These are phyloP conservation scores for Megalops cyprinoides DNA, from an alignment of 2,797 vertebrate genomes.

Conservation along the genomic window DNA sequence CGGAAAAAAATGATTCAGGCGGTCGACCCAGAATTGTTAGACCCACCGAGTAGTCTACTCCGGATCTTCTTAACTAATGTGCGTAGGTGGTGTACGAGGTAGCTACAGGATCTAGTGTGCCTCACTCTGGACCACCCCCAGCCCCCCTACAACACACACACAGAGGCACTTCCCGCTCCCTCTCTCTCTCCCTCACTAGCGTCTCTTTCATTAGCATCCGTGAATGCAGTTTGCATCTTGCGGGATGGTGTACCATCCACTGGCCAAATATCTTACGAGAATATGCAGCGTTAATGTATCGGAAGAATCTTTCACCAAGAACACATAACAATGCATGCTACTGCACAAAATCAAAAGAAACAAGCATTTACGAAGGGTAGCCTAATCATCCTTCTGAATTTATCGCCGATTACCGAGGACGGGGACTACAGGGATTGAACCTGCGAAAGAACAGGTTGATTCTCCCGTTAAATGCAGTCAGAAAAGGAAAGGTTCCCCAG, in stretches of 20 bases:
- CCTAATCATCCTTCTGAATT: too few species aligned
- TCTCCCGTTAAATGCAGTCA: too few species aligned
- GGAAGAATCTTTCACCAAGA: constrained; percentile 12
- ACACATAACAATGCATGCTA: neutral
- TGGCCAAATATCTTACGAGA: constrained; percentile 15
- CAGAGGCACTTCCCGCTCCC: neutral
- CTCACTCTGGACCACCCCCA: constrained; percentile 69
- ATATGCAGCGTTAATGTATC: constrained; percentile 24
- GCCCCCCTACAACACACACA: constrained; percentile 38
- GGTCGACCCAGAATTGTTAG: constrained; percentile 6
- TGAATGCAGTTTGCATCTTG: constrained; percentile 14
- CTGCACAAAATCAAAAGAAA: neutral
- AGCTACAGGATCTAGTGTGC: constrained; percentile 58
- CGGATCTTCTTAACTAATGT: constrained; percentile 62
- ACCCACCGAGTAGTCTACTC: constrained; percentile 28
- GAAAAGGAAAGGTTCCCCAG: too few species aligned
- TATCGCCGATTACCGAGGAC: neutral
- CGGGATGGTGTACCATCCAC: constrained; percentile 24
- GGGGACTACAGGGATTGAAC: neutral
- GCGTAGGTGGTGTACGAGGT: constrained; percentile 63
- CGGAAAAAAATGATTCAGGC: neutral
- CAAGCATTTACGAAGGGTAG: neutral
- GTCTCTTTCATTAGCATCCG: neutral
- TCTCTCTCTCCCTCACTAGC: neutral
- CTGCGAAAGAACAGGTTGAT: neutral